Base-by-base conservation (phyloP, 2,797 vertebrate genomes). In the Delichon dasypus region DNA sequence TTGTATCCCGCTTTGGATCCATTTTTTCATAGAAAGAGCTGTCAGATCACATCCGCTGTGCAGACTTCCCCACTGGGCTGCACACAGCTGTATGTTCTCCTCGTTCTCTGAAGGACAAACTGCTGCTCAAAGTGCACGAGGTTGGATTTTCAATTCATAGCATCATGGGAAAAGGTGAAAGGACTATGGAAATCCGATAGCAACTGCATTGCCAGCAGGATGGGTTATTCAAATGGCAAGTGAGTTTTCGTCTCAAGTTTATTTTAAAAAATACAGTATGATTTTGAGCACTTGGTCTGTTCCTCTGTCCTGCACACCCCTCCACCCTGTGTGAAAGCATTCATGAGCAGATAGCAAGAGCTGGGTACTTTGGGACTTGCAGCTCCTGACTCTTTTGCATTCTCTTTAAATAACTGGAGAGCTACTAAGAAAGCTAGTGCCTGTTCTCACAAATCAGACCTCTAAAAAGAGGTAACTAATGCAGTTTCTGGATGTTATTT, bases 21-120 rank as follows among this genome's bases (percentile, higher is more conserved):
- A 32, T 89, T 79, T 93, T 94, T 85, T 77, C 57, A 9, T 17
- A 61, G 68, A 71, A 93, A 55, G 50, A 68, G 64, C 58, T 96
- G 81, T 90, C 62, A 92, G 62, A 64, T 90, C 61, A 62, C 38
- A 89, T 58, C 57, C 27, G 15, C 74, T 57, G 42, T 86, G 45
- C 65, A 71, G 4, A 77, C 42, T 70, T 72, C 57, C 61, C 42
- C 66, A 87, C 16, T 34, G 75, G 94, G 42, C 67, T 89, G 67
- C 67, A n/a, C 23, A 45, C 40, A 81, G 81, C 77, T 94, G 45
- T 34, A 3, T 74, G 50, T 79, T 77, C 79, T 86, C 25, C 54
- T 62, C 2, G 1, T 82, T 75, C 64, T 45, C 61, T 88, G 83
- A 91, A 88, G 68, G 89, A 70, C 68, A 92, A 67, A 51, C 71